A percentile compares a stretch with the other conserved stretches of the same genome.
These are phyloP conservation scores for Cranoglanis bouderius DNA, from an alignment of 2,113 vertebrate species.

Conservation along the genomic window DNA sequence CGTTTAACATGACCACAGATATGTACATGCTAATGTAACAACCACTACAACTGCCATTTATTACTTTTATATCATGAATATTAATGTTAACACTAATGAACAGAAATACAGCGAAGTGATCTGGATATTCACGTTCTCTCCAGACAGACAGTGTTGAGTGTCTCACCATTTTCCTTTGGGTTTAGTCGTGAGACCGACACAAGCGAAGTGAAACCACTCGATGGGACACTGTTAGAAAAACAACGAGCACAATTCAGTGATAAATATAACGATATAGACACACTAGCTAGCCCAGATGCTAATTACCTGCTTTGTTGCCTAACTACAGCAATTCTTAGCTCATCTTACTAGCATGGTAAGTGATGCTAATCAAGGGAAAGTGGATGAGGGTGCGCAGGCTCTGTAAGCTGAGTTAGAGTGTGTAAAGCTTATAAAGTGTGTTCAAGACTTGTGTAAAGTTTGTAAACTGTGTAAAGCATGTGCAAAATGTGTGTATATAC, in stretches of 20 bases:
- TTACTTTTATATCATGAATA: not conserved
- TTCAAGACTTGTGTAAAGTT: not conserved
- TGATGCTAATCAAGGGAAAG: too few species aligned
- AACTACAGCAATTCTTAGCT: not conserved
- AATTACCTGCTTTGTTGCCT: not conserved
- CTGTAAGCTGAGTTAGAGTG: too few species aligned
- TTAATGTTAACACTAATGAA: not conserved
- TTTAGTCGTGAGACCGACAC: slow-evolving; percentile 95
- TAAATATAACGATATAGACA: not conserved
- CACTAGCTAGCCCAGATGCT: not conserved
- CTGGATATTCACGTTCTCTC: not conserved
- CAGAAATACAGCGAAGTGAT: not conserved
- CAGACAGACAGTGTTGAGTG: not conserved
- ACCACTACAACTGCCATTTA: not conserved
- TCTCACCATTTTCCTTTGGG: slow-evolving; percentile 97
- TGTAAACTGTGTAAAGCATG: not conserved
- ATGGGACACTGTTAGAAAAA: slow-evolving; percentile 86
- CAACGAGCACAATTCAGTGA: not conserved
- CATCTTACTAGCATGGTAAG: not conserved
- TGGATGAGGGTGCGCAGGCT: too few species aligned
- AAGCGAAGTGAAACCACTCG: slow-evolving; percentile 99
- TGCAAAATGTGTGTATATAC: not conserved
- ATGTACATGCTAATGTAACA: not conserved
- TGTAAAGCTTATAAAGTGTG: not conserved
- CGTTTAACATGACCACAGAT: not conserved